Percentiles rank a stretch among this genome's conserved stretches.
Evolutionary conservation across 1,140 invertebrate genomes (phyloP).

Genomic region (Drosophila mayri): DNA sequence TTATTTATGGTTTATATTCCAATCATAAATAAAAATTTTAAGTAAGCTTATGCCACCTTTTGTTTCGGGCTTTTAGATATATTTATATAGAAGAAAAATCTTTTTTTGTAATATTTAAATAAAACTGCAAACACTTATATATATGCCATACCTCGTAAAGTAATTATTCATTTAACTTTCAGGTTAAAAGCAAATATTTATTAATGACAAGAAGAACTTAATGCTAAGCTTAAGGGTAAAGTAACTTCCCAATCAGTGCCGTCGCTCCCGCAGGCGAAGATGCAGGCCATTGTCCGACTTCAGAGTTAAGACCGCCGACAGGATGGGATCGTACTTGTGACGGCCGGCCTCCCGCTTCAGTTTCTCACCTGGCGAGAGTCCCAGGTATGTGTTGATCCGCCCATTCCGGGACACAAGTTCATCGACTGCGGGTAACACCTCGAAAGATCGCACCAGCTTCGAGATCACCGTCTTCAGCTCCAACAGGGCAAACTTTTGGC

Average conservation of each 20-base stretch:
- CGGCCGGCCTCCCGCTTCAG: constrained; percentile 30
- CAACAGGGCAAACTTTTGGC: constrained; percentile 86
- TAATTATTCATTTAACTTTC: neutral
- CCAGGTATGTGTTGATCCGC: constrained; percentile 61
- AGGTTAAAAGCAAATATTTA: neutral
- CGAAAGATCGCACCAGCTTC: constrained; percentile 84
- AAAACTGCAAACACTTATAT: neutral
- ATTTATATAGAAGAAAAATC: too few relatives aligned
- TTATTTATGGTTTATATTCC: neutral
- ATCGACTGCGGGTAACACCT: constrained; percentile 71
- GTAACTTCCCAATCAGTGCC: neutral
- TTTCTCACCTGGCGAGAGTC: constrained; percentile 34
- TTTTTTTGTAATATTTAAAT: too few relatives aligned
- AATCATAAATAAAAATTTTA: neutral
- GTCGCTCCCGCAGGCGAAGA: constrained; percentile 60
- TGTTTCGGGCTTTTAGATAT: too few relatives aligned
- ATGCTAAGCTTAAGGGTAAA: neutral
- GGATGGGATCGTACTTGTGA: constrained; percentile 73
- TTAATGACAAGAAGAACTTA: too few relatives aligned
- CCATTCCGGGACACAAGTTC: constrained; percentile 67
- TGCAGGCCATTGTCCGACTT: constrained; percentile 78
- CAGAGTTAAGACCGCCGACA: constrained; percentile 68
- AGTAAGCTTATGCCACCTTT: neutral
- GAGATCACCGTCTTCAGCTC: constrained; percentile 85
- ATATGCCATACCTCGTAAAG: neutral